phyloP scores from a whole-genome alignment of 92 coral and sea anemone species.

The Epizoanthus scotinus region DNA sequence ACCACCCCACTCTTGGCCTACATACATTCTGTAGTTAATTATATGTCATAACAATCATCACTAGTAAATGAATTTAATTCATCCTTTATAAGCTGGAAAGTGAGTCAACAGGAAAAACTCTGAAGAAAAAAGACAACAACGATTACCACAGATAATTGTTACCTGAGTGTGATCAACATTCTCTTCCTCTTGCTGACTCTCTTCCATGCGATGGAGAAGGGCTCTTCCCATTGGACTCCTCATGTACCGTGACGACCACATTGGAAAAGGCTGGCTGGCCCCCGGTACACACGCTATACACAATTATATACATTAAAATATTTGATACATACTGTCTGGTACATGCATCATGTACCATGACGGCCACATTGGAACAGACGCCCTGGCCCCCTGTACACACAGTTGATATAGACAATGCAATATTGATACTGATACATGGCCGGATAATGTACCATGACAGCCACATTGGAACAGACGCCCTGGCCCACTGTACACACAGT shows the following conservation, averaged over 20 bases:
- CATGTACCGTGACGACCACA: constrained; percentile 85
- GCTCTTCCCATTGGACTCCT: constrained; percentile 82
- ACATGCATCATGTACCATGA: constrained; percentile 78
- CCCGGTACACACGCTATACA: neutral
- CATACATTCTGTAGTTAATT: too few relatives aligned
- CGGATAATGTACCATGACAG: too few relatives aligned
- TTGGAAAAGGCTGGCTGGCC: constrained; percentile 39
- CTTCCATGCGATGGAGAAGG: constrained; percentile 71
- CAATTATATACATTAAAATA: too few relatives aligned
- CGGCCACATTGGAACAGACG: constrained; percentile 69
- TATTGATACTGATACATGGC: too few relatives aligned
- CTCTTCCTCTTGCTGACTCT: constrained; percentile 62
- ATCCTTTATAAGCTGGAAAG: neutral
- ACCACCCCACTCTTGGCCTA: too few relatives aligned
- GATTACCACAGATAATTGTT: neutral
- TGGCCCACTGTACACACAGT: too few relatives aligned
- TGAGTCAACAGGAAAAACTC: neutral
- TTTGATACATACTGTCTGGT: constrained; percentile 40
- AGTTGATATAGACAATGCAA: neutral
- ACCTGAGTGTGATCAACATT: constrained; percentile 23
- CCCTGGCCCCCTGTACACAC: neutral
- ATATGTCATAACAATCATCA: too few relatives aligned
- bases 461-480: too few relatives aligned
- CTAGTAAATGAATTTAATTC: too few relatives aligned
- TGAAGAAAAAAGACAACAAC: neutral